Conservation (phyloP, 2,113 vertebrate species). For the Cynocephalus volans region DNA sequence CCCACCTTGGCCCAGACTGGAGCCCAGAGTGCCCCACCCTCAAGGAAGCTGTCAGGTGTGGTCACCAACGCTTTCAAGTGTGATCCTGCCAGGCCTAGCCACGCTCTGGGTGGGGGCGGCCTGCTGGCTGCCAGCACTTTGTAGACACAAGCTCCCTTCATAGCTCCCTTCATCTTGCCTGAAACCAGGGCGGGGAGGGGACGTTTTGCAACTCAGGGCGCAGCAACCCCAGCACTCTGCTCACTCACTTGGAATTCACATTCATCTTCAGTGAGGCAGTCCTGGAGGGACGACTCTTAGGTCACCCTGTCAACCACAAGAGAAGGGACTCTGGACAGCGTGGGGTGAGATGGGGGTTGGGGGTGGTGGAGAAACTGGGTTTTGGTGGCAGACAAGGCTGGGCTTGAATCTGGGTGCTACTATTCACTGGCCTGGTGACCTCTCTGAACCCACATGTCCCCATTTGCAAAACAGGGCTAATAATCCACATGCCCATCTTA, state of each 20-base stretch:
- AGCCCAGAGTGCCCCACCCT: constrained; percentile 53
- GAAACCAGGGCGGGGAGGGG: not conserved
- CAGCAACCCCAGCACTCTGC: not conserved
- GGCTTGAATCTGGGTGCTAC: constrained; percentile 7
- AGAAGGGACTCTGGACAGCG: not conserved
- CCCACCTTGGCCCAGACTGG: constrained; percentile 37
- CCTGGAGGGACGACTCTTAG: not conserved
- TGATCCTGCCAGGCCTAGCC: constrained; percentile 25
- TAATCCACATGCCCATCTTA: not conserved
- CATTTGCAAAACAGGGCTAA: not conserved
- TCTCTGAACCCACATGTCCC: not conserved
- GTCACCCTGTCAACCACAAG: not conserved
- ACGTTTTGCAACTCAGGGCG: not conserved
- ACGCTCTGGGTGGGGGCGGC: constrained; percentile 27
- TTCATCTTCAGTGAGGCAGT: not conserved
- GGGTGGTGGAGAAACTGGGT: constrained; percentile 23
- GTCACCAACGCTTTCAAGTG: constrained; percentile 64
- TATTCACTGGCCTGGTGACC: not conserved
- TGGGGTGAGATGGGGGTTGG: not conserved
- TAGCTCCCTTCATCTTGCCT: constrained; percentile 37
- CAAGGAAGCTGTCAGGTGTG: constrained; percentile 12
- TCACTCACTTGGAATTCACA: not conserved
- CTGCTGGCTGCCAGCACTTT: constrained; percentile 42
- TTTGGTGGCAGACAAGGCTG: constrained; percentile 61
- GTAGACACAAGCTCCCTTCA: constrained; percentile 55